A percentile compares a stretch with the other conserved stretches of the same genome.
These are phyloP conservation scores for Grus americana DNA, from an alignment of 2,113 vertebrate genomes.

Conservation along the genomic window DNA sequence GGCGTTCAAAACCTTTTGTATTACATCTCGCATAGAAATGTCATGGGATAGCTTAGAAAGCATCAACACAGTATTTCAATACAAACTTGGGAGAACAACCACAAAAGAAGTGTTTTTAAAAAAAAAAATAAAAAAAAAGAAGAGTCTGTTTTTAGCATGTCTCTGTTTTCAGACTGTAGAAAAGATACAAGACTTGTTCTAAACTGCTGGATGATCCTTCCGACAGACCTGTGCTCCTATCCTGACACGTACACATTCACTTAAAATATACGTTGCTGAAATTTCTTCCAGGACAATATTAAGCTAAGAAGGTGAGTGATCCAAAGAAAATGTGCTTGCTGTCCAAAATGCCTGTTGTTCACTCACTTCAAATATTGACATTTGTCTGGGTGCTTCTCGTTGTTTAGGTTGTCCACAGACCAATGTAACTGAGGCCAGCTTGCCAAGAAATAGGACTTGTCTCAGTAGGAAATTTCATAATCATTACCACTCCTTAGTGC, in stretches of 20 bases:
- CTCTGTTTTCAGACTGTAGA: background rate
- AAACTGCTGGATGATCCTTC: background rate
- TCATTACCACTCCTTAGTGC: conserved; percentile 34
- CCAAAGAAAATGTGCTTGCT: conserved; percentile 74
- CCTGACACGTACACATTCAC: background rate
- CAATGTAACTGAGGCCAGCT: conserved; percentile 38
- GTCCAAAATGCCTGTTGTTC: conserved; percentile 68
- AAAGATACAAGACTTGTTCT: background rate
- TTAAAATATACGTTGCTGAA: conserved; percentile 35
- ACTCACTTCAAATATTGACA: conserved; percentile 75
- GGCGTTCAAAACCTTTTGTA: background rate
- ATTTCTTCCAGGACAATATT: conserved; percentile 51
- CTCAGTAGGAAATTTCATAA: conserved; percentile 59
- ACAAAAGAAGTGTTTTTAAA: background rate
- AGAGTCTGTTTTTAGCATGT: background rate
- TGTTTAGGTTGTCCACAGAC: conserved; percentile 74
- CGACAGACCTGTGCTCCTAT: background rate
- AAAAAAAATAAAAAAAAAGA: background rate
- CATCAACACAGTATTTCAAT: background rate
- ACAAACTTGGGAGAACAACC: background rate
- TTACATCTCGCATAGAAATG: background rate
- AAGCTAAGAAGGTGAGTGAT: conserved; percentile 46
- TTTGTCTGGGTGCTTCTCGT: conserved; percentile 71
- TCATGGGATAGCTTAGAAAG: background rate
- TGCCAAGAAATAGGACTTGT: conserved; percentile 54